Percentiles rank a stretch among this genome's conserved stretches.
These are phyloP conservation scores for Choristoneura rosaceana DNA, from an alignment of 2,888 invertebrate genomes.

Conservation along the genomic window DNA sequence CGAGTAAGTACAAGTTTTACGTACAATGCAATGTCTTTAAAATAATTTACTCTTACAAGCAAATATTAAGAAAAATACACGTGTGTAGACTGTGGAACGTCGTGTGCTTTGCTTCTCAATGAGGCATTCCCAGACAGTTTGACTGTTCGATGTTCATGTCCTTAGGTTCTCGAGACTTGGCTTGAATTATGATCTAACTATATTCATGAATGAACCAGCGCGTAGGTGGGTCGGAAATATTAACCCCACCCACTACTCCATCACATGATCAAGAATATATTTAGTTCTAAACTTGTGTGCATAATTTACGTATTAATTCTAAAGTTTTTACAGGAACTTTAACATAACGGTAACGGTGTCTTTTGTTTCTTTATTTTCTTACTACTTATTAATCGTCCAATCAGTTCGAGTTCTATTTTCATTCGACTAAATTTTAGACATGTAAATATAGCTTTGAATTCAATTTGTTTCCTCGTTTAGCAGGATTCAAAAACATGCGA, in stretches of 20 bases:
- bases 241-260: background rate
- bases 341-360: too few species aligned
- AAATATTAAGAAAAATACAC: background rate
- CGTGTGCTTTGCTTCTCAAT: constrained; percentile 25
- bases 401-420: too few species aligned
- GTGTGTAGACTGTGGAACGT: background rate
- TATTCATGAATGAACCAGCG: background rate
- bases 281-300: too few species aligned
- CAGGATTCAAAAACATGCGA: background rate
- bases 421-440: too few species aligned
- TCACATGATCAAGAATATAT: background rate
- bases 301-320: too few species aligned
- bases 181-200: constrained; percentile 8
- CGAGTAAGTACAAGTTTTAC: too few species aligned
- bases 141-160: background rate
- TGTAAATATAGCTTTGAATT: too few species aligned
- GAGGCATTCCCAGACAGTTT: constrained; percentile 3
- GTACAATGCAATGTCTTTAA: background rate
- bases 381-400: too few species aligned
- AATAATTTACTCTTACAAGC: too few species aligned
- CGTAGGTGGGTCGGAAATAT: background rate
- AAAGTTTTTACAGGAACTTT: too few species aligned
- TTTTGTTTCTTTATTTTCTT: too few species aligned
- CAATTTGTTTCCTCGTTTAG: background rate
- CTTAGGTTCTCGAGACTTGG: background rate